Conservation (phyloP, 2,113 vertebrate genomes). For the Mola mola region DNA sequence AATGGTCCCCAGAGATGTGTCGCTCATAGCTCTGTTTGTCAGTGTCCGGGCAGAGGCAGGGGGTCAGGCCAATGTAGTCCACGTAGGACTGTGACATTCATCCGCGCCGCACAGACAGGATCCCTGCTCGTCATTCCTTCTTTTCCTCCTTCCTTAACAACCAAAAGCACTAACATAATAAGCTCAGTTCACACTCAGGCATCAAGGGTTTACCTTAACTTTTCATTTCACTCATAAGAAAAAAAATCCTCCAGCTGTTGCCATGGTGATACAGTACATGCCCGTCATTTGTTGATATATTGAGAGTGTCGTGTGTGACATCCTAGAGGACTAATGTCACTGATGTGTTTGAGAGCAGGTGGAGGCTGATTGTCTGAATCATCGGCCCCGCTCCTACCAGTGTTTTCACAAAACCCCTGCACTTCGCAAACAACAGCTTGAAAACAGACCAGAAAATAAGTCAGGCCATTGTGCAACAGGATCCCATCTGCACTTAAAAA, state of each 20-base stretch:
- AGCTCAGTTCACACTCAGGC: slow-evolving; percentile 75
- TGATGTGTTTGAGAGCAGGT: slow-evolving; percentile 34
- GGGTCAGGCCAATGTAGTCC: slow-evolving; percentile 52
- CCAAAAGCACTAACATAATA: slow-evolving; percentile 74
- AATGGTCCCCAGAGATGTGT: slow-evolving; percentile 42
- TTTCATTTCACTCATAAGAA: slow-evolving; percentile 23
- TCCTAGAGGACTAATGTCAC: slow-evolving; percentile 15
- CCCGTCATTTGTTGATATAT: slow-evolving; percentile 18
- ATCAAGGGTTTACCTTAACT: slow-evolving; percentile 60
- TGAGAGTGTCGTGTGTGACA: slow-evolving; percentile 31
- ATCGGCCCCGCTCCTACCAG: too few species aligned
- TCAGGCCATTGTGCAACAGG: too few species aligned
- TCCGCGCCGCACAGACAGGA: slow-evolving; percentile 43
- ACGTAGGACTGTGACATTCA: slow-evolving; percentile 56
- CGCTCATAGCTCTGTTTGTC: slow-evolving; percentile 19
- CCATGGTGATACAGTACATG: slow-evolving; percentile 10
- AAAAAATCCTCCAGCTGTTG: slow-evolving; percentile 19
- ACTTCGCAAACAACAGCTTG: too few species aligned
- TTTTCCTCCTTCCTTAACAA: slow-evolving; percentile 24
- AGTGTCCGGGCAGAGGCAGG: slow-evolving; percentile 32
- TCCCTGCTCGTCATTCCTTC: slow-evolving; percentile 29
- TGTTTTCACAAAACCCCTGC: too few species aligned
- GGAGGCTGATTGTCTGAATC: neutral
- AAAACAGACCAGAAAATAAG: too few species aligned
- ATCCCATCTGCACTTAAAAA: too few species aligned